Evolutionary conservation across 1,140 invertebrate species (phyloP).

Genomic region (Papilio glaucus): DNA sequence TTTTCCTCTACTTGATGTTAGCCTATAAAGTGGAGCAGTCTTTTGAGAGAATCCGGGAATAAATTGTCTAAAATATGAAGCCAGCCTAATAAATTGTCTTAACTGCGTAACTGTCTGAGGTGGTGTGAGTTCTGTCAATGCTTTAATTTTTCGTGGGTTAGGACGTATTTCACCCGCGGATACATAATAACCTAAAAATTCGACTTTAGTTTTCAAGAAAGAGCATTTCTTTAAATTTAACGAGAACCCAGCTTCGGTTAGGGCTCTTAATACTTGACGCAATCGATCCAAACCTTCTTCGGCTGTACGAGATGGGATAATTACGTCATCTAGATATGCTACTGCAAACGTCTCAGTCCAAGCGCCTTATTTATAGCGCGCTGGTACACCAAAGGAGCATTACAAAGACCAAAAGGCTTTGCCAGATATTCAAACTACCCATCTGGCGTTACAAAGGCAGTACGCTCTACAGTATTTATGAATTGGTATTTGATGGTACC

Average conservation of each 20-base stretch:
- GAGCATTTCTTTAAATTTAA: slow-evolving; percentile 44
- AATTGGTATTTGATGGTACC: background rate
- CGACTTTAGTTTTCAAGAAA: slow-evolving; percentile 48
- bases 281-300: background rate
- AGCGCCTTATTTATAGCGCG: background rate
- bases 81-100: slow-evolving; percentile 51
- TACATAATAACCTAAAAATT: slow-evolving; percentile 49
- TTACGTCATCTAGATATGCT: slow-evolving; percentile 40
- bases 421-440: background rate
- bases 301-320: too few species aligned
- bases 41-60: slow-evolving; percentile 37
- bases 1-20: too few species aligned
- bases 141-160: slow-evolving; percentile 44
- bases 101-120: slow-evolving; percentile 48
- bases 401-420: slow-evolving; percentile 6
- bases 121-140: slow-evolving; percentile 43
- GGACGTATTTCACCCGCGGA: slow-evolving; percentile 43
- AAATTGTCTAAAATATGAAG: slow-evolving; percentile 47
- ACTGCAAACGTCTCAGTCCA: slow-evolving; percentile 49
- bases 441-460: background rate
- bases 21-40: slow-evolving; percentile 29
- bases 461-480: background rate
- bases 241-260: background rate
- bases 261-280: background rate
- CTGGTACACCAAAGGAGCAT: background rate